These are phyloP conservation scores for Sebastes trivittatus DNA, from an alignment of 2,797 vertebrate species.

Conservation along the genomic window DNA sequence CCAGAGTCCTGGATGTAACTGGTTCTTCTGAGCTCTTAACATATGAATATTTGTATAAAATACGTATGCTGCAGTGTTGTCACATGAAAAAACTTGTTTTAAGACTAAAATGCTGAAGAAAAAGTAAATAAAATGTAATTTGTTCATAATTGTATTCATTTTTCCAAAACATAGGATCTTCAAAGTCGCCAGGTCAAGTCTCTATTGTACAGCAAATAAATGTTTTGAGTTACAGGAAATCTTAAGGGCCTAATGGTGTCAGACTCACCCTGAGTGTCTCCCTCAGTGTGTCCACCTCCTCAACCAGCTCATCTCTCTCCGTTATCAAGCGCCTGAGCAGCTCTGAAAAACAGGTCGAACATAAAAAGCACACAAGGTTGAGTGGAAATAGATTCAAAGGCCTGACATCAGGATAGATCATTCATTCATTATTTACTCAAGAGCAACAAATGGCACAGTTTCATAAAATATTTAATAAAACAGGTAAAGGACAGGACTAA, in stretches of 20 bases:
- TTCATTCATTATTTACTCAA: neutral
- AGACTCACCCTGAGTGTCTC: slow-evolving; percentile 76
- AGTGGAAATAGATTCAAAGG: neutral
- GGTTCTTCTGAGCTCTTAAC: neutral
- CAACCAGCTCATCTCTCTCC: slow-evolving; percentile 74
- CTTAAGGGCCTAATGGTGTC: neutral
- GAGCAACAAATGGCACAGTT: neutral
- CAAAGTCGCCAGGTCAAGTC: neutral
- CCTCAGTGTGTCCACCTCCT: slow-evolving; percentile 71
- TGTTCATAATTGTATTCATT: neutral
- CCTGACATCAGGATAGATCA: neutral
- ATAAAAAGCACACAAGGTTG: slow-evolving; percentile 7
- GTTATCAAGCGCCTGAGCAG: slow-evolving; percentile 74
- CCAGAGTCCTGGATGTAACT: neutral
- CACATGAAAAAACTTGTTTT: too few relatives aligned
- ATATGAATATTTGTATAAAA: neutral
- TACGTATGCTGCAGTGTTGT: too few relatives aligned
- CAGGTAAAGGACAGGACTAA: neutral
- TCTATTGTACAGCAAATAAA: neutral
- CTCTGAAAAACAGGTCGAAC: slow-evolving; percentile 54
- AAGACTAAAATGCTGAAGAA: neutral
- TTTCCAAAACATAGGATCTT: neutral
- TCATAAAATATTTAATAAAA: neutral
- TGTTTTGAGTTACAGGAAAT: neutral
- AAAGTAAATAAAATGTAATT: neutral